Percentiles rank a stretch among this genome's conserved stretches.
Conservation (phyloP, 2,797 vertebrate genomes). For the Xenentodon cancila region DNA sequence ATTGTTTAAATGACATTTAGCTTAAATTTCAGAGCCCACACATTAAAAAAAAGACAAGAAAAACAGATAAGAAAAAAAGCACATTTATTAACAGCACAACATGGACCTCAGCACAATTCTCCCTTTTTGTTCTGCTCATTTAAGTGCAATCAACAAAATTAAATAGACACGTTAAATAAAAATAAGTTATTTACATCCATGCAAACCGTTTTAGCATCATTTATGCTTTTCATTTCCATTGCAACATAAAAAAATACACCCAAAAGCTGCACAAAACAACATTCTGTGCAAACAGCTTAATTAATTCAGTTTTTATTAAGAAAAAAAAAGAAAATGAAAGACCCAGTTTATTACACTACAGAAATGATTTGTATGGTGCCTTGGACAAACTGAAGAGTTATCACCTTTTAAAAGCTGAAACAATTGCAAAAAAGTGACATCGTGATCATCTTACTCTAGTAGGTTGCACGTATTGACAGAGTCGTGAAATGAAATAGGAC, state of each 20-base stretch:
- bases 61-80: constrained; percentile 52
- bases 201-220: constrained; percentile 29
- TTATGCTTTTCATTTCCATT: constrained; percentile 31
- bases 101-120: constrained; percentile 70
- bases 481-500: constrained; percentile 20
- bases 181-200: constrained; percentile 79
- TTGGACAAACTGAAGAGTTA: constrained; percentile 27
- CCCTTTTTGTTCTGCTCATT: constrained; percentile 81
- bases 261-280: constrained; percentile 55
- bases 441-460: constrained; percentile 21
- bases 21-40: background rate
- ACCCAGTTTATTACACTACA: constrained; percentile 17
- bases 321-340: constrained; percentile 14
- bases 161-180: constrained; percentile 82
- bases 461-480: constrained; percentile 59
- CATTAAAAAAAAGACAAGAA: background rate
- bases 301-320: constrained; percentile 1
- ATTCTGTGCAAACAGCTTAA: constrained; percentile 63
- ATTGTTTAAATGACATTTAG: background rate
- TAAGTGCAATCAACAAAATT: constrained; percentile 77
- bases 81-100: constrained; percentile 83
- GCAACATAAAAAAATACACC: constrained; percentile 55
- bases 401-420: background rate
- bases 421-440: background rate
- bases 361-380: constrained; percentile 57